Conservation (phyloP, 2,113 vertebrate genomes). For the Neogale vison region DNA sequence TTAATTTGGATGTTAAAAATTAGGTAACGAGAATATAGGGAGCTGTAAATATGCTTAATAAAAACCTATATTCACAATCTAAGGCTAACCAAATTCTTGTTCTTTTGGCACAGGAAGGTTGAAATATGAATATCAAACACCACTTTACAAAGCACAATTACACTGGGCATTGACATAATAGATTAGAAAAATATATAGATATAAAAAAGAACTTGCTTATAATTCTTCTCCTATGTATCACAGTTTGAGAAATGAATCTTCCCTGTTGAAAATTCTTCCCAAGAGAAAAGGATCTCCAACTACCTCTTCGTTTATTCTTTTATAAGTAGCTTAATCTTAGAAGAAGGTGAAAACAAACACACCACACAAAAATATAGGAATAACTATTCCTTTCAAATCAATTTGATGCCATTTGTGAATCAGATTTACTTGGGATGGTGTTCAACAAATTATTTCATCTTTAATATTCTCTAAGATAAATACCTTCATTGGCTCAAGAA, state of each 20-base stretch:
- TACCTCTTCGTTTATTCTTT: background rate
- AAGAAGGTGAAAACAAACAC: background rate
- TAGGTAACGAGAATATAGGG: conserved; percentile 12
- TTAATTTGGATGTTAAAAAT: conserved; percentile 58
- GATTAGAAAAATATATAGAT: conserved; percentile 35
- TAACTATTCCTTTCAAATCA: conserved; percentile 18
- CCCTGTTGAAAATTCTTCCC: background rate
- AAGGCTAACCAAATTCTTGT: conserved; percentile 40
- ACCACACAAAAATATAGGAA: background rate
- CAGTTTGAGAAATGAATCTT: conserved; percentile 36
- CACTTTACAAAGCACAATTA: conserved; percentile 36
- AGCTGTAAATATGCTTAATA: conserved; percentile 46
- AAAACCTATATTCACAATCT: conserved; percentile 35
- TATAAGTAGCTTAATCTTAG: conserved; percentile 8
- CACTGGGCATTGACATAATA: conserved; percentile 54
- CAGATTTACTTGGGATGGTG: background rate
- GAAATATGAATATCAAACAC: conserved; percentile 40
- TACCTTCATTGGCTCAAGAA: background rate
- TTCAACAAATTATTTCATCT: background rate
- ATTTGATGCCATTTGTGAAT: background rate
- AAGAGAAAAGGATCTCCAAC: background rate
- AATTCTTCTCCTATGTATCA: conserved; percentile 50
- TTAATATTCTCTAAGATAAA: background rate
- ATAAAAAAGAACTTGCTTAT: conserved; percentile 35
- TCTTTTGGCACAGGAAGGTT: background rate